phyloP scores from a whole-genome alignment of 2,888 invertebrate genomes.

The Saturnia pavonia region DNA sequence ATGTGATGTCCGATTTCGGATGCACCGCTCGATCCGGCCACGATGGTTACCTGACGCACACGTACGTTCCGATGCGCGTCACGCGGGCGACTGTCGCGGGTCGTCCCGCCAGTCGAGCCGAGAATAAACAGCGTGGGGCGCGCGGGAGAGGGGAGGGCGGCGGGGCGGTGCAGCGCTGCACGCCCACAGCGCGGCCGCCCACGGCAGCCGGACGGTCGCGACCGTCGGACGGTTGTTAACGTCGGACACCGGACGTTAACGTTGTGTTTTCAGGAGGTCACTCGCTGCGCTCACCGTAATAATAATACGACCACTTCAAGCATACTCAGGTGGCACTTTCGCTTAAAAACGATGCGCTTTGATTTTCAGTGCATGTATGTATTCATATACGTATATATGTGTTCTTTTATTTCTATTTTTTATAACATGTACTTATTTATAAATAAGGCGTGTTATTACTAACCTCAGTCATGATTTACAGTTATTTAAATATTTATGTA shows the following conservation, averaged over 20 bases:
- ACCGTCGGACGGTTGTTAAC: constrained; percentile 33
- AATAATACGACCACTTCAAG: background rate
- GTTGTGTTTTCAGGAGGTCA: constrained; percentile 7
- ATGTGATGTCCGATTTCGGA: constrained; percentile 67
- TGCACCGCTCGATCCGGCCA: constrained; percentile 72
- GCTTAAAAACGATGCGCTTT: background rate
- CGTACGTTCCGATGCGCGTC: constrained; percentile 71
- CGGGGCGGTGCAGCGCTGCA: constrained; percentile 71
- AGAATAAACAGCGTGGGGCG: constrained; percentile 75
- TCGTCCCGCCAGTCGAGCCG: constrained; percentile 62
- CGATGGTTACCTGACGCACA: constrained; percentile 63
- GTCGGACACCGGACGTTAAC: constrained; percentile 30
- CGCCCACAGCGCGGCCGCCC: constrained; percentile 76
- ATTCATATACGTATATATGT: background rate
- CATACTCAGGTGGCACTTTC: constrained; percentile 5
- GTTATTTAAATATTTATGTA: background rate
- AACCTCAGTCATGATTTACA: background rate
- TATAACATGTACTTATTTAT: background rate
- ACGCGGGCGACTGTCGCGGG: constrained; percentile 76
- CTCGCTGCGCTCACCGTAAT: constrained; percentile 2
- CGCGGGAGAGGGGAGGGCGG: constrained; percentile 56
- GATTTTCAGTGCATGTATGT: constrained; percentile 5
- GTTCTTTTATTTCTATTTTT: background rate
- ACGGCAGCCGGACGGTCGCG: constrained; percentile 49
- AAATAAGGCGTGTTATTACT: too few relatives aligned